Conservation (phyloP, 2,797 vertebrate species). For the Arnoldichthys spilopterus region DNA sequence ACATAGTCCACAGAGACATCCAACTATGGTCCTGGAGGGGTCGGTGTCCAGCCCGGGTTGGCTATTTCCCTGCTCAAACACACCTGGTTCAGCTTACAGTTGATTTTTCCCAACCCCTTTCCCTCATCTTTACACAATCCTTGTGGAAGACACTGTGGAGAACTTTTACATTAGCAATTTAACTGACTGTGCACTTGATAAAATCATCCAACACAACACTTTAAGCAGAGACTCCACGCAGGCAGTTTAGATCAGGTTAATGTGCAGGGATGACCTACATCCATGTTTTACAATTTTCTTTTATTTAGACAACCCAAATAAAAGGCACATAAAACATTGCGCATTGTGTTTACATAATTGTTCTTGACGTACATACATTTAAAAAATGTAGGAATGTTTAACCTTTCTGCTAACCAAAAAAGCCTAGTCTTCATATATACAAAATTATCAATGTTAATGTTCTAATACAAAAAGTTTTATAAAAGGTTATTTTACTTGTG, state of each 20-base stretch:
- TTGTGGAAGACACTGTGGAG: too few relatives aligned
- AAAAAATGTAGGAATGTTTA: conserved; percentile 98
- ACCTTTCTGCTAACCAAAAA: conserved; percentile 98
- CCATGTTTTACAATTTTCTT: conserved; percentile 87
- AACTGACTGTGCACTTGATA: too few relatives aligned
- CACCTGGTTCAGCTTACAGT: too few relatives aligned
- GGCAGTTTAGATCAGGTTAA: background rate
- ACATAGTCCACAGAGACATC: too few relatives aligned
- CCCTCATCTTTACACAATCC: too few relatives aligned
- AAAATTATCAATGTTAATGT: conserved; percentile 98
- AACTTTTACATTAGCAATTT: too few relatives aligned
- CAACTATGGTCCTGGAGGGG: too few relatives aligned
- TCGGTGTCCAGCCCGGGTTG: too few relatives aligned
- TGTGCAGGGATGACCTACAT: conserved; percentile 57
- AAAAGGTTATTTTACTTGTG: conserved; percentile 90
- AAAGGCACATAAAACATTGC: conserved; percentile 98
- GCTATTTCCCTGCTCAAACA: too few relatives aligned
- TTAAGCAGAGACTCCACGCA: too few relatives aligned
- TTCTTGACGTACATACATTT: conserved; percentile 97
- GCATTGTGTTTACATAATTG: conserved; percentile 96
- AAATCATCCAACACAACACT: too few relatives aligned
- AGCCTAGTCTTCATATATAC: conserved; percentile 96
- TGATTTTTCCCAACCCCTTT: too few relatives aligned
- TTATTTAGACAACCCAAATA: conserved; percentile 99
- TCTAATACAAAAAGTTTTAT: conserved; percentile 99